phyloP scores from a whole-genome alignment of 2,113 vertebrate genomes.

The Aptenodytes patagonicus region DNA sequence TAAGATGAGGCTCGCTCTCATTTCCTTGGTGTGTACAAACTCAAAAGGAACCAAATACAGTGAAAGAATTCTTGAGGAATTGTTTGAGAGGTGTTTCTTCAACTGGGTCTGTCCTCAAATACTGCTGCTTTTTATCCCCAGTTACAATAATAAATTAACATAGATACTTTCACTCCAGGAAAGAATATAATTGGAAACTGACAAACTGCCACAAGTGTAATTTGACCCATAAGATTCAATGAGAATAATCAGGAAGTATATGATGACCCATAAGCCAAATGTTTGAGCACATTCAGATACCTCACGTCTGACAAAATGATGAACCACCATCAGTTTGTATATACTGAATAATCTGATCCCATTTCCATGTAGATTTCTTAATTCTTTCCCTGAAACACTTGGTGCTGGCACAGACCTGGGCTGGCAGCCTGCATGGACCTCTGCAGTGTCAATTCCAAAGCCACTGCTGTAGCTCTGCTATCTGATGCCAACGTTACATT shows the following conservation, averaged over 20 bases:
- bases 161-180: neutral
- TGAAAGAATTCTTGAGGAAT: neutral
- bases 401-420: neutral
- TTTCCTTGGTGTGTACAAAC: neutral
- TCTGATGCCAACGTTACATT: neutral
- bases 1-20: rapidly evolving
- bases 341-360: neutral
- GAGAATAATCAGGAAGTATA: neutral
- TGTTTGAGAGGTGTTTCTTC: neutral
- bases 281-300: neutral
- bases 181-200: neutral
- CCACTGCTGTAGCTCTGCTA: neutral
- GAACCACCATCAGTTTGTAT: rapidly evolving
- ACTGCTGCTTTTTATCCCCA: neutral
- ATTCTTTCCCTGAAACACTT: neutral
- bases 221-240: neutral
- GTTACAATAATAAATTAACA: neutral
- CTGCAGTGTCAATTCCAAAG: neutral
- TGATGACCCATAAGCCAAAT: neutral
- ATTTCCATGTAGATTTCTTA: neutral
- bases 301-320: neutral
- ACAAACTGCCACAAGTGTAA: neutral
- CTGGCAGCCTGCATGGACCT: neutral
- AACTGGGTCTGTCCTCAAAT: neutral
- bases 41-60: neutral